Evolutionary conservation across 2,113 vertebrate species (phyloP), one percentile per base, ranked within the genome.

Genomic region (Austrofundulus limnaeus): DNA sequence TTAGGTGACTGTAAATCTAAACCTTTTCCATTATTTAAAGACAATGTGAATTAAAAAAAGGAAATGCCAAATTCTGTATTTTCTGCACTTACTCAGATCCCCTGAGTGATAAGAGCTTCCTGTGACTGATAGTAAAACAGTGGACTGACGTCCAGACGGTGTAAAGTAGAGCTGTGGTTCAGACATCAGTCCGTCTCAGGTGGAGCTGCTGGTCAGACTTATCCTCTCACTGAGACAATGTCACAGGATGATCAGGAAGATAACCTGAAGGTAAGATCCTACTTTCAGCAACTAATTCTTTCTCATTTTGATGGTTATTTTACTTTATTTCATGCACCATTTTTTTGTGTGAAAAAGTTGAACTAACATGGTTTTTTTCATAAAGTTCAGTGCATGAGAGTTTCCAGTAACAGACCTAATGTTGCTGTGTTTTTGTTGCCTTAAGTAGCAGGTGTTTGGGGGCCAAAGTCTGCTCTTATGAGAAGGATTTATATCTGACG

Each of bases 231-330:
- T 42, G 53, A 9, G 43, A 51, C 45, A 53, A 19, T 50, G 45
- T 41, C 51, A 58, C 46, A 45, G 61, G 28, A 66, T 31, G 11
- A 47, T 8, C 60, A 70, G 75, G 75, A 84, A 63, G 47, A 74
- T 68, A 59, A 75, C 62, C 50, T 86, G 57, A 84, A 24, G 85
- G 85, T 86, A 81, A 61, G 72, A 0, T 14, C 5, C 10, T 39
- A 4, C 49, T 54, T 21, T 70, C 1, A 49, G 15, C 48, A 0
- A 0, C 13, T 3, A 9, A 48, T 21, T 49, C n/a, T 61, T n/a
- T n/a, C n/a, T n/a, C n/a, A n/a, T n/a, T n/a, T n/a, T n/a, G 17
- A 12, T 7, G 15, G 20, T 4, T n/a, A 0, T 12, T 21, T 38
- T 8, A 15, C 12, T 50, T 14, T 50, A 15, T 50, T 28, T 28